phyloP scores from a whole-genome alignment of 2,113 vertebrate species.

The Brienomyrus longianalis region DNA sequence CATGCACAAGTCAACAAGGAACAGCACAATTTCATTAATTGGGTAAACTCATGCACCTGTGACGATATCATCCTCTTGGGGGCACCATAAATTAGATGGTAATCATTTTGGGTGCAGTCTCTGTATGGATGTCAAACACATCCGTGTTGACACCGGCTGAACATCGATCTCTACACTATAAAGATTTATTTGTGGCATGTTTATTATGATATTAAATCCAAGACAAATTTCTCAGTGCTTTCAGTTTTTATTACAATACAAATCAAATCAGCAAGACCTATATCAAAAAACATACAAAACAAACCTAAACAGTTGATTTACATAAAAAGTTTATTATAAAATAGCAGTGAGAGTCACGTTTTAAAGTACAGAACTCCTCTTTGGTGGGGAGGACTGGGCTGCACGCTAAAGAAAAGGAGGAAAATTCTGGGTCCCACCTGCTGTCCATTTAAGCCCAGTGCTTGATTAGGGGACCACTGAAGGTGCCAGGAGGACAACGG shows the following conservation, averaged over 20 bases:
- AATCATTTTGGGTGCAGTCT: background rate
- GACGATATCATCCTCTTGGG: background rate
- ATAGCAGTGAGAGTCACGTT: background rate
- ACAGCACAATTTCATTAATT: background rate
- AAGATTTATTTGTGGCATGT: background rate
- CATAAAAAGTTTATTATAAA: conserved; percentile 41
- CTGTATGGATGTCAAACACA: no score
- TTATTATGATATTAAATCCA: background rate
- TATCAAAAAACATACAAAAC: conserved; percentile 13
- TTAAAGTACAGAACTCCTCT: background rate
- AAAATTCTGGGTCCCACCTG: background rate
- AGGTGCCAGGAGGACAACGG: background rate
- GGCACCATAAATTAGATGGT: background rate
- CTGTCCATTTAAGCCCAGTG: background rate
- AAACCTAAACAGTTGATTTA: background rate
- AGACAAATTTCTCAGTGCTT: background rate
- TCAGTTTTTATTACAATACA: conserved; percentile 36
- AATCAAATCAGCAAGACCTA: background rate
- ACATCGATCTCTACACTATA: background rate
- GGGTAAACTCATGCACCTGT: conserved; percentile 3
- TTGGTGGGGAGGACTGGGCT: background rate
- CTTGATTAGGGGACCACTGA: background rate
- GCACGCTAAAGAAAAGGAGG: background rate
- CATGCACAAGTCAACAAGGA: background rate
- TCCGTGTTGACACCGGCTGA: background rate